These are phyloP conservation scores for Coelopa pilipes DNA, from an alignment of 2,888 invertebrate species.

Conservation along the genomic window DNA sequence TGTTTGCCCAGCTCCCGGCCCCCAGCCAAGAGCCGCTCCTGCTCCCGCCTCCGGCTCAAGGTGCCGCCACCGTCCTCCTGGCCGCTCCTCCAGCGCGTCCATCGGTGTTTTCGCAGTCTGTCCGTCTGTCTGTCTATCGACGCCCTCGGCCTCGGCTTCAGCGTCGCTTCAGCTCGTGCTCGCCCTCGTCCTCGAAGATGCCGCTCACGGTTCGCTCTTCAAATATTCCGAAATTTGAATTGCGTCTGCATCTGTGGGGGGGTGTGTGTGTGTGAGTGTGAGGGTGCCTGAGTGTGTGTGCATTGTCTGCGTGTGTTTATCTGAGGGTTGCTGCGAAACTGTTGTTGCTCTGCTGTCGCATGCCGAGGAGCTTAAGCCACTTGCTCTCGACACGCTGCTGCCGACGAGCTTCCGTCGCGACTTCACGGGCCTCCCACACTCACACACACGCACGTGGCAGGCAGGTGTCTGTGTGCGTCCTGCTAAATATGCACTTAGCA, in stretches of 20 bases:
- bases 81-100: no score
- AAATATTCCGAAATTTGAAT: slow-evolving; percentile 9
- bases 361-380: slow-evolving; percentile 30
- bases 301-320: slow-evolving; percentile 29
- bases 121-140: no score
- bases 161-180: not conserved
- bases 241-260: slow-evolving; percentile 19
- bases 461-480: slow-evolving; percentile 24
- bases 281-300: no score
- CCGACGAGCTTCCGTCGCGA: not conserved
- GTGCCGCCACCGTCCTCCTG: no score
- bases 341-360: no score
- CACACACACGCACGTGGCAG: slow-evolving; percentile 16
- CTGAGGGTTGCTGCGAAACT: not conserved
- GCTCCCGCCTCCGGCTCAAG: no score
- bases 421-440: slow-evolving; percentile 27
- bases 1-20: slow-evolving; percentile 12
- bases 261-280: slow-evolving; percentile 23
- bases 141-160: no score
- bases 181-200: no score
- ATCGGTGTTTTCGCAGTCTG: no score
- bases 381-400: slow-evolving; percentile 23
- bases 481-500: slow-evolving; percentile 23
- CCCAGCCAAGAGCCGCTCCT: no score
- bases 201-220: no score